phyloP scores from a whole-genome alignment of 2,113 vertebrate genomes.

The Euleptes europaea region DNA sequence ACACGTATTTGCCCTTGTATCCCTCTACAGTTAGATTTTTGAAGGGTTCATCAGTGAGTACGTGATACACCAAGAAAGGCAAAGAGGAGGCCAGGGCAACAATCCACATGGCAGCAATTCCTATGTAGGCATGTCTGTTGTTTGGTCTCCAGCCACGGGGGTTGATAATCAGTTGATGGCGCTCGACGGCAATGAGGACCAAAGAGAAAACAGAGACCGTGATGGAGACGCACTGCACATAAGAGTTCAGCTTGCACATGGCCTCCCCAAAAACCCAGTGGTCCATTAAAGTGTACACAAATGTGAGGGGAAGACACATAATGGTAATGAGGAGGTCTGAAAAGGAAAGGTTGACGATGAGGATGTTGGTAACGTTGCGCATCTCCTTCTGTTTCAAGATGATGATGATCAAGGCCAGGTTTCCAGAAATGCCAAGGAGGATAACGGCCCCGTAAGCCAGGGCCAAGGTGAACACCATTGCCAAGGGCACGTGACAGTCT shows the following conservation, averaged over 20 bases:
- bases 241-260: conserved; percentile 88
- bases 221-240: conserved; percentile 85
- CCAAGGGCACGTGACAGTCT: conserved; percentile 77
- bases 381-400: conserved; percentile 87
- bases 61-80: conserved; percentile 83
- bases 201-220: conserved; percentile 88
- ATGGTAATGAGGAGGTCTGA: conserved; percentile 86
- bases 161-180: conserved; percentile 88
- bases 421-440: conserved; percentile 85
- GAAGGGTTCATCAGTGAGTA: conserved; percentile 83
- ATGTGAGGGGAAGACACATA: conserved; percentile 88
- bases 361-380: conserved; percentile 89
- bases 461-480: conserved; percentile 82
- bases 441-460: conserved; percentile 85
- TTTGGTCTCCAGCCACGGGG: conserved; percentile 86
- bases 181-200: conserved; percentile 86
- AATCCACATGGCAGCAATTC: conserved; percentile 83
- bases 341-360: conserved; percentile 89
- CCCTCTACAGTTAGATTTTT: conserved; percentile 78
- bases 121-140: conserved; percentile 84
- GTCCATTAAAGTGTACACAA: conserved; percentile 89
- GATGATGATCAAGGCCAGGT: conserved; percentile 84
- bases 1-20: conserved; percentile 86
- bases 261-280: conserved; percentile 88
- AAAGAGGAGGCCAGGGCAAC: conserved; percentile 81